These are phyloP conservation scores for Drosophila setifemur DNA, from an alignment of 1,140 invertebrate genomes.

Conservation along the genomic window DNA sequence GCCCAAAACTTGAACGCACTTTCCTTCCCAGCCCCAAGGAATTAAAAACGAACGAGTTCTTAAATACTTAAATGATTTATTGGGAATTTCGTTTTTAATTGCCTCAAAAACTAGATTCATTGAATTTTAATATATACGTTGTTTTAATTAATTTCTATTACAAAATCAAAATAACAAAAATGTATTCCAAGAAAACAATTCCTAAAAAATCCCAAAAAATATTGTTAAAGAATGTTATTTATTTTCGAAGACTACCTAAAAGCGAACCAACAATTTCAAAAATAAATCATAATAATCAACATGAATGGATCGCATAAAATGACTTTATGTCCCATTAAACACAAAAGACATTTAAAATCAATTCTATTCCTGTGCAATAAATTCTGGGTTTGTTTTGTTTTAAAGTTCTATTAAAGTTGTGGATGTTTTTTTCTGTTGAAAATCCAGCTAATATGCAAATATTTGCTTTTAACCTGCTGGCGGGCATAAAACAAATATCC, in stretches of 20 bases:
- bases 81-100: no score
- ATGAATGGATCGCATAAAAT: slow-evolving; percentile 12
- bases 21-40: background rate
- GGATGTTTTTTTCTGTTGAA: background rate
- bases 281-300: slow-evolving; percentile 10
- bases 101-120: no score
- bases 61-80: no score
- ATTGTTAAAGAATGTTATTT: no score
- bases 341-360: slow-evolving; percentile 17
- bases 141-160: no score
- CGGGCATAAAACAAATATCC: slow-evolving; percentile 37
- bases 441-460: slow-evolving; percentile 45
- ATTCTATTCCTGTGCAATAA: slow-evolving; percentile 28
- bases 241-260: no score
- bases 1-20: slow-evolving; percentile 1
- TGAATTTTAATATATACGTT: no score
- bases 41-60: background rate
- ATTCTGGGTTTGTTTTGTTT: slow-evolving; percentile 21
- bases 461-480: slow-evolving; percentile 40
- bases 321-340: slow-evolving; percentile 14
- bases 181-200: no score
- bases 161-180: no score
- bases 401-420: slow-evolving; percentile 18
- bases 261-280: background rate
- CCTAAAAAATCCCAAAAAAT: no score